Percentiles rank a stretch among this genome's conserved stretches.
These are phyloP conservation scores for Sylvicapra grimmia DNA, from an alignment of 2,113 vertebrate genomes.

Conservation along the genomic window DNA sequence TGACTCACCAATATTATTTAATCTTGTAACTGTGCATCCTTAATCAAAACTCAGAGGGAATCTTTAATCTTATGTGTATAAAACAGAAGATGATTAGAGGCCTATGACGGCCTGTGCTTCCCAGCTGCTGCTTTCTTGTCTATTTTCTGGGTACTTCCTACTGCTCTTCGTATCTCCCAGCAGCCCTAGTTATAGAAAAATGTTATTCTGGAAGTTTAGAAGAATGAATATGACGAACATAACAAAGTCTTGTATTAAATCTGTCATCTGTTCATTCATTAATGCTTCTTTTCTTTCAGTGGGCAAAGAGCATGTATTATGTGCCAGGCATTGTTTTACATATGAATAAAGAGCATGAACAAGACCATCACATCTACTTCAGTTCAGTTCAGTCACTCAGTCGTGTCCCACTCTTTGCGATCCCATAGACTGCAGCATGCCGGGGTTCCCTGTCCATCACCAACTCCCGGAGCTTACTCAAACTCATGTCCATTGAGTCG, in stretches of 20 bases:
- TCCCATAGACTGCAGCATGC: neutral
- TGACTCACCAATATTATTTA: constrained; percentile 87
- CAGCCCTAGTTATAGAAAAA: neutral
- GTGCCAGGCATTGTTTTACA: neutral
- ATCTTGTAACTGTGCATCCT: constrained; percentile 91
- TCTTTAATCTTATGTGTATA: constrained; percentile 88
- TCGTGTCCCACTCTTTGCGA: fast-evolving
- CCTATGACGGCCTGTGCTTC: constrained; percentile 71
- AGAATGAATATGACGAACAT: neutral
- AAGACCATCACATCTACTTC: neutral
- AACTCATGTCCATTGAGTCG: neutral
- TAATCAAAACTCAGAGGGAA: constrained; percentile 89
- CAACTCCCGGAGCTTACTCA: neutral
- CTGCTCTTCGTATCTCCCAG: neutral
- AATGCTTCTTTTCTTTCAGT: neutral
- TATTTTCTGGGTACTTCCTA: constrained; percentile 3
- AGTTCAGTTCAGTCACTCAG: neutral
- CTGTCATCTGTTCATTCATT: neutral
- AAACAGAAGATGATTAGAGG: constrained; percentile 83
- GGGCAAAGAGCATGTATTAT: neutral
- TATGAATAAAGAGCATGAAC: neutral
- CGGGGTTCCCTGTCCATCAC: neutral
- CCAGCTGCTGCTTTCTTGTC: constrained; percentile 73
- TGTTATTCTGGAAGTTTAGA: neutral
- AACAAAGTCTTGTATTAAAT: neutral